Evolutionary conservation across 2,797 vertebrate genomes (phyloP).

Genomic region (Tenualosa ilisha): DNA sequence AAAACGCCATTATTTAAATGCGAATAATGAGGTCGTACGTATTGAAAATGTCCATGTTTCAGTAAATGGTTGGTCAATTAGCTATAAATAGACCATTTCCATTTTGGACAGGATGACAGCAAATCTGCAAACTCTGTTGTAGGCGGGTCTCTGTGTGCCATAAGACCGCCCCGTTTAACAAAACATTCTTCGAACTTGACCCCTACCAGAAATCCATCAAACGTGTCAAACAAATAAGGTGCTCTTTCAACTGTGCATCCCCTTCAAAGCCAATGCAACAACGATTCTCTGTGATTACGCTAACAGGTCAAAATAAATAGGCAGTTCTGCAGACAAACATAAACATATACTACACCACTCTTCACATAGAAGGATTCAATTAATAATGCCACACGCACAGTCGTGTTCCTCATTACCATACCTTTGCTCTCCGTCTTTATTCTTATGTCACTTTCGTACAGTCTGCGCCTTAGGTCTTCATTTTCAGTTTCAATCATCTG

Average conservation of each 20-base stretch:
- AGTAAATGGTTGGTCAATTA: neutral
- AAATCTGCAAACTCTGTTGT: neutral
- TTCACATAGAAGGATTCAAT: neutral
- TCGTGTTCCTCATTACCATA: neutral
- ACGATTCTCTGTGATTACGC: neutral
- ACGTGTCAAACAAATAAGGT: neutral
- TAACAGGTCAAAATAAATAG: neutral
- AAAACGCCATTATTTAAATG: neutral
- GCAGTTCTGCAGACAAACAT: neutral
- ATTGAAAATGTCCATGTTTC: neutral
- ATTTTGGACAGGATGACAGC: neutral
- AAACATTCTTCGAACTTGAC: neutral
- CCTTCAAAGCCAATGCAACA: neutral
- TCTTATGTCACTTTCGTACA: slow-evolving; percentile 54
- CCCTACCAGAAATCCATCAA: neutral
- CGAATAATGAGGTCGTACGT: neutral
- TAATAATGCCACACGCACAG: neutral
- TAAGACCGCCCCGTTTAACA: neutral
- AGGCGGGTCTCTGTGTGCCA: neutral
- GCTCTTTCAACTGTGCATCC: neutral
- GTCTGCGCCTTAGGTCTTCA: slow-evolving; percentile 67
- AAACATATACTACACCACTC: neutral
- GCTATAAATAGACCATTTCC: neutral
- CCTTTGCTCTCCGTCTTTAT: slow-evolving; percentile 50
- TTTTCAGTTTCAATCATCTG: slow-evolving; percentile 72